Evolutionary conservation across 2,888 invertebrate species (phyloP), one percentile per base, ranked within the genome.

Genomic region (Oegoconia quadripuncta): DNA sequence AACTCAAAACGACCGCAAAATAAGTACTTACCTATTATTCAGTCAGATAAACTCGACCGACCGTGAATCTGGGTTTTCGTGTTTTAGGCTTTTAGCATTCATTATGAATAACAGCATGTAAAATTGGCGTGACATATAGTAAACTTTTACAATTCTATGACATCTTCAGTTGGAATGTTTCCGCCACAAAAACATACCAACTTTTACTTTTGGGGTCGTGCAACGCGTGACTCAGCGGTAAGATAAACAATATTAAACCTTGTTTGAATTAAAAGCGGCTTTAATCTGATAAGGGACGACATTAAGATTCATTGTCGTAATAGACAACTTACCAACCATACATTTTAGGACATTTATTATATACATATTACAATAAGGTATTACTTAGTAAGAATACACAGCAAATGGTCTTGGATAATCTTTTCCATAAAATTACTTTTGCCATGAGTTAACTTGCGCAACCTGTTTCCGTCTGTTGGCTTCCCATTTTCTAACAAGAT

Each of bases 401-500:
- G 26, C 17, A 17, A 11, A 16, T 3, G 18, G 11, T n/a, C 29
- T 17, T 30, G 6, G 27, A 12, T 11, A n/a, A 34, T 25, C 13
- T 12, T 26, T 26, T 15, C 35, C 28, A 9, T 26, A 58, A 59
- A 64, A 70, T 69, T 76, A 70, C 69, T 69, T 65, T 64, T 70
- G 62, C 74, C 65, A 41, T 46, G 48, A 59, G 54, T 45, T 47
- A 63, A 68, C 64, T 63, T 46, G 69, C 56, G 58, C 50, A 64
- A 74, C 81, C 63, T 63, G 82, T 80, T 78, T 69, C 59, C 64
- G 60, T 63, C 64, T 61, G 64, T 69, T 62, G 64, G 73, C 76
- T 86, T 83, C 84, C 82, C 68, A 84, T 84, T 86, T 87, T 86
- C 86, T 82, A 84, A 86, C 84, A 59, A 80, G 81, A 74, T 84